Base-by-base conservation (phyloP, 2,888 invertebrate genomes). In the Melolontha melolontha region DNA sequence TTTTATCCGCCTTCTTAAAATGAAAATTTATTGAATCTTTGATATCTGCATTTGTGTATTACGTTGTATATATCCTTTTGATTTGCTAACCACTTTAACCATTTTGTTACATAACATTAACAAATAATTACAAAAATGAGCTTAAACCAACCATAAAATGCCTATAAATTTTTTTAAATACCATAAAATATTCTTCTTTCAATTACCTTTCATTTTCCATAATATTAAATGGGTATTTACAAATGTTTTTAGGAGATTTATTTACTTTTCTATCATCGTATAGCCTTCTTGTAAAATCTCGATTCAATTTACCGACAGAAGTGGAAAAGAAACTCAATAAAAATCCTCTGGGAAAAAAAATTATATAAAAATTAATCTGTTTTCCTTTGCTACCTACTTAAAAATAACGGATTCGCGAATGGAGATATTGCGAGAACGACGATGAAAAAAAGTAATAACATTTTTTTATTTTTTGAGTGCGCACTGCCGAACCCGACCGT, bases 341-440 rank as follows among this genome's bases (percentile, higher is more conserved):
- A 14, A 34, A 47, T n/a, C 59, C 27, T 16, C 47, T 16, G 16
- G 11, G 10, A 34, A 34, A 39, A 47, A 44, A 62, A 62, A 62
- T 62, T 62, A 62, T 62, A 62, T 62, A 29, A 16, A 47, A 62
- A 62, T 62, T 62, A 62, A 62, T 62, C 47, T 62, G 59, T 62
- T 62, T 62, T 62, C 49, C 59, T 49, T 62, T 39, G 59, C 34
- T 34, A 34, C 39, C 47, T 62, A 62, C 47, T 62, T 62, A 47
- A 62, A 47, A 62, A 62, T 62, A 44, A 62, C 59, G 47, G 34
- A 34, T 62, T 27, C 59, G 44, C 17, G 59, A 34, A 62, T 34
- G 59, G 34, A 62, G 34, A 62, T 47, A 62, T 62, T 47, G 47
- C 47, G 59, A 34, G 47, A 62, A 16, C 34, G 16, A 47, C 39